These are phyloP conservation scores for Fukomys damarensis DNA, from an alignment of 2,113 vertebrate genomes.

Conservation along the genomic window DNA sequence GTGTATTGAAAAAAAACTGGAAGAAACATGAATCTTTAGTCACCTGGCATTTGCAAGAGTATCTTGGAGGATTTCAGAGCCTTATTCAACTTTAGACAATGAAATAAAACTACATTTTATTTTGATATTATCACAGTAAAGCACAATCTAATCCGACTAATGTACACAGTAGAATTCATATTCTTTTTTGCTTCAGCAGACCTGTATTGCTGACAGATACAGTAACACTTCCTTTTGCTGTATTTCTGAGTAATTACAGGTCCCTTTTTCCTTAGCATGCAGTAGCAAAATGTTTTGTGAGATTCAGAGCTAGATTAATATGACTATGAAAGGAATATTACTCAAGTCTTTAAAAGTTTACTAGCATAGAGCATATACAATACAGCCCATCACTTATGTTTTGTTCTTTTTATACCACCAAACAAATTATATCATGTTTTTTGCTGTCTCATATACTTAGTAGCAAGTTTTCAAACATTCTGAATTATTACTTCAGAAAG, in stretches of 20 bases:
- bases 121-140: neutral
- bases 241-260: conserved; percentile 44
- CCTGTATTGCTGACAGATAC: neutral
- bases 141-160: neutral
- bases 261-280: neutral
- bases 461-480: neutral
- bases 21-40: neutral
- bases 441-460: neutral
- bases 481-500: neutral
- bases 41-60: neutral
- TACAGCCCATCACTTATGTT: neutral
- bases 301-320: neutral
- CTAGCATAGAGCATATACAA: conserved; percentile 19
- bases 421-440: neutral
- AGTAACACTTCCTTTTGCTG: neutral
- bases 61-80: neutral
- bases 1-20: neutral
- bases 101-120: neutral
- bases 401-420: neutral
- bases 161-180: neutral
- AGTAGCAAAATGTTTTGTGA: conserved; percentile 35
- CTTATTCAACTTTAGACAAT: neutral
- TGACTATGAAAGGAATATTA: neutral
- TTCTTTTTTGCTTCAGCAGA: neutral
- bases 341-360: neutral